Conservation (phyloP, 2,113 vertebrate species). For the Nothoprocta perdicaria region DNA sequence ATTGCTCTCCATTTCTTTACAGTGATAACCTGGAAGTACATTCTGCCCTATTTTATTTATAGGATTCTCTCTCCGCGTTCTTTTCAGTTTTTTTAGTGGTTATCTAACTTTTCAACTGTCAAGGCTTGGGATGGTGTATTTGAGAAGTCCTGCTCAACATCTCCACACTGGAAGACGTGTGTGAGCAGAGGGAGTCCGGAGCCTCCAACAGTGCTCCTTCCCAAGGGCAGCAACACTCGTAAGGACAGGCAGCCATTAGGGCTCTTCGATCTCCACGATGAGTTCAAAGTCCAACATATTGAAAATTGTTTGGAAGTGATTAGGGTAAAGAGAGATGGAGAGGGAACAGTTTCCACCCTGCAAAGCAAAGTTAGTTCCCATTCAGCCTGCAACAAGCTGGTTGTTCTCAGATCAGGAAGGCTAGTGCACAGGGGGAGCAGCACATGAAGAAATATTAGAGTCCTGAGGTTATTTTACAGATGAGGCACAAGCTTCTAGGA, state of each 20-base stretch:
- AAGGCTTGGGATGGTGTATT: not conserved
- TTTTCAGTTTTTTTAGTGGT: not conserved
- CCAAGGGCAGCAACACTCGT: not conserved
- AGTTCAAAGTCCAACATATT: not conserved
- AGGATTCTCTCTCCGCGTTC: not conserved
- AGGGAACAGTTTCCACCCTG: not conserved
- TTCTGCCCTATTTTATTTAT: not conserved
- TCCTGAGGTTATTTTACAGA: not conserved
- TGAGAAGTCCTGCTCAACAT: not conserved
- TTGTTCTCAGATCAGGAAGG: not conserved
- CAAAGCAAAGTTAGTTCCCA: not conserved
- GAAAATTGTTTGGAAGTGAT: not conserved
- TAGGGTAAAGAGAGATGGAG: not conserved
- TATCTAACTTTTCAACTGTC: not conserved
- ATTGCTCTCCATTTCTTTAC: not conserved
- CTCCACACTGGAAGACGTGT: not conserved
- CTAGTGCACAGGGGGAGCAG: not conserved
- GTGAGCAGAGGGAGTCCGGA: not conserved
- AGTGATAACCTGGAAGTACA: not conserved
- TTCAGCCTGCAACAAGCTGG: not conserved
- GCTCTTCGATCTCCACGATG: not conserved
- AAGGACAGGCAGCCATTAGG: not conserved
- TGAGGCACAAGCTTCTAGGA: not conserved
- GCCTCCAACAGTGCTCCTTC: not conserved
- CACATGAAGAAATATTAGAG: not conserved